Conservation (phyloP, 2,888 invertebrate species). For the Brachyopa scutellaris region DNA sequence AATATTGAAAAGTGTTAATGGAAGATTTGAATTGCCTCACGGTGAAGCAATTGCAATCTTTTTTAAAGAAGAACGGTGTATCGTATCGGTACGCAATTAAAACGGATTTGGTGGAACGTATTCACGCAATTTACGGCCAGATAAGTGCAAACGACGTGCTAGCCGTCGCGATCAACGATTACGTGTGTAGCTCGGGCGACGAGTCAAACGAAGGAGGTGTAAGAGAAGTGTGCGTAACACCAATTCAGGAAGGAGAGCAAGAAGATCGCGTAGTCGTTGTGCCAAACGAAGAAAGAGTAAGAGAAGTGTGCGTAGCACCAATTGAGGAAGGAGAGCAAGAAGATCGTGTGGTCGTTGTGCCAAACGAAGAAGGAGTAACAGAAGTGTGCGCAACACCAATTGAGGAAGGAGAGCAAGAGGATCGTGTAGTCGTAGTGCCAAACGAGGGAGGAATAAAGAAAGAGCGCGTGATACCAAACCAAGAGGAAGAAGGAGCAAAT, state of each 20-base stretch:
- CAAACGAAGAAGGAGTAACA: no score
- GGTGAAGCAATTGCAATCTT: no score
- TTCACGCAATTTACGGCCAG: neutral
- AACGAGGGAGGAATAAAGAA: neutral
- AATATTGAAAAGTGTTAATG: no score
- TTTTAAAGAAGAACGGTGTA: neutral
- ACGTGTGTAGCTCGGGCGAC: neutral
- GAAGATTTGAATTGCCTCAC: no score
- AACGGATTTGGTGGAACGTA: constrained; percentile 1
- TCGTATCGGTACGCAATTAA: constrained; percentile 1
- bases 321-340: no score
- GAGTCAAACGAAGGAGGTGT: neutral
- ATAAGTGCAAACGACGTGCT: neutral
- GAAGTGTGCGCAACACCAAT: neutral
- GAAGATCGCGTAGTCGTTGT: no score
- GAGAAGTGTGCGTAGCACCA: neutral
- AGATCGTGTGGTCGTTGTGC: no score
- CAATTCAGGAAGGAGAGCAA: no score
- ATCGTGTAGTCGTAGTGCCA: no score
- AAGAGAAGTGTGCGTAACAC: no score
- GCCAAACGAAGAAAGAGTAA: neutral
- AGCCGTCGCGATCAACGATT: neutral
- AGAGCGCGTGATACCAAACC: neutral
- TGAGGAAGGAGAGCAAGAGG: neutral
- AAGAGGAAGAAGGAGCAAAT: neutral